Evolutionary conservation across 2,888 invertebrate species (phyloP), one percentile per base, ranked within the genome.

Genomic region (Aspidiotus rigidus): DNA sequence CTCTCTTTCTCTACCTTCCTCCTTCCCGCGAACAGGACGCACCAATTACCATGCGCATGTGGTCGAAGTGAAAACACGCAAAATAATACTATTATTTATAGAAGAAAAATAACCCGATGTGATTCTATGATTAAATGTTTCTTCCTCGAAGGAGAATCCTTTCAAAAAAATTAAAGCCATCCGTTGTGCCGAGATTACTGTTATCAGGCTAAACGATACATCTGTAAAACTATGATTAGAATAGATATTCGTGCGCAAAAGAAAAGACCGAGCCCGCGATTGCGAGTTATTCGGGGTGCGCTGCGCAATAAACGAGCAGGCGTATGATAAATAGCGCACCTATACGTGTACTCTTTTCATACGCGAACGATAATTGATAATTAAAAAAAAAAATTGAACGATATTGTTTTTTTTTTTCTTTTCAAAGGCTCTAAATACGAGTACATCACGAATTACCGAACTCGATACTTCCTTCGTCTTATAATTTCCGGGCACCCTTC

Each of bases 41-140:
- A 49, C 49, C 49, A 49, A 49, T 49, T 49, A 49, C 49, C 49
- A 11, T 11, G 49, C 49, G n/a, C 49, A 13, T 11, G 10, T n/a
- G 49, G 49, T n/a, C 49, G 49, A 49, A 13, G 49, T 49, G 49
- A n/a, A 49, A 49, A 49, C 49, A 49, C 6, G 49, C 49, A n/a
- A 49, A 49, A 49, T 49, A 49, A 49, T 49, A 49, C 49, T n/a
- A 49, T 49, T 49, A 13, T 28, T 28, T 28, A 28, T 28, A 28
- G 28, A 28, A 49, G 10, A 49, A 49, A 49, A 49, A 49, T 49
- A 49, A 49, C 49, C 49, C 49, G 49, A n/a, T n/a, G 49, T n/a
- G 49, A 49, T 49, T 49, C 49, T 49, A 49, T 49, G 49, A 49
- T 49, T 49, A 49, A 49, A 49, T n/a, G 49, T 11, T n/a, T 49